Percentiles rank a stretch among this genome's conserved stretches.
Conservation (phyloP, 1,140 invertebrate species). For the Aphaenogaster ashmeadi region DNA sequence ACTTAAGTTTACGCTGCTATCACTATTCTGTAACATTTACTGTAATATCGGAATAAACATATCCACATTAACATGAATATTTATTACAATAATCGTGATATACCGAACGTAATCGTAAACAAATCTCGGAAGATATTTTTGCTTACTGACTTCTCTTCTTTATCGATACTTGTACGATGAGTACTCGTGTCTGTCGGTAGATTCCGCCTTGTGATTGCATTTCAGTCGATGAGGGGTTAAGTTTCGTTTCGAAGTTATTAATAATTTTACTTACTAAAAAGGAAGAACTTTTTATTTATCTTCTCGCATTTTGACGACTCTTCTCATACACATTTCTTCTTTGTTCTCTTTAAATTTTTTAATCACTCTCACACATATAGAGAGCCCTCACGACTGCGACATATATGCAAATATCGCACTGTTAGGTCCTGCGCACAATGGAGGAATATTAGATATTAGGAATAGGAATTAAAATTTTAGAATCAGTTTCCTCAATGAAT, state of each 20-base stretch:
- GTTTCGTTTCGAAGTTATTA: neutral
- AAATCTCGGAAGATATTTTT: neutral
- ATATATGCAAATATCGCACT: neutral
- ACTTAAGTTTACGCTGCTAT: neutral
- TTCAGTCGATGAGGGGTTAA: neutral
- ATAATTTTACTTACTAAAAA: neutral
- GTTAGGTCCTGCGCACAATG: neutral
- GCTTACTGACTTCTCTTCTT: neutral
- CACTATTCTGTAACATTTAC: neutral
- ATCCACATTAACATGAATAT: neutral
- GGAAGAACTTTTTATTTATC: neutral
- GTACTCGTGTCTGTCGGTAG: constrained; percentile 42
- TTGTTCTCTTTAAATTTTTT: neutral
- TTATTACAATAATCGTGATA: neutral
- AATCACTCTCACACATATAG: neutral
- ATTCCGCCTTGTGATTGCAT: constrained; percentile 31
- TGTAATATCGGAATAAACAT: neutral
- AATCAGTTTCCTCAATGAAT: too few relatives aligned
- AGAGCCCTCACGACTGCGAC: neutral
- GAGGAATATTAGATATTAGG: too few relatives aligned
- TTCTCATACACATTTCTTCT: neutral
- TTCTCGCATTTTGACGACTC: neutral
- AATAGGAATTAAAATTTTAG: too few relatives aligned
- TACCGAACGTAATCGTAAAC: neutral
- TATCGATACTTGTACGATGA: constrained; percentile 17